Percentiles rank a stretch among this genome's conserved stretches.
Conservation (phyloP, 1,140 invertebrate genomes). For the Cataglyphis hispanica region DNA sequence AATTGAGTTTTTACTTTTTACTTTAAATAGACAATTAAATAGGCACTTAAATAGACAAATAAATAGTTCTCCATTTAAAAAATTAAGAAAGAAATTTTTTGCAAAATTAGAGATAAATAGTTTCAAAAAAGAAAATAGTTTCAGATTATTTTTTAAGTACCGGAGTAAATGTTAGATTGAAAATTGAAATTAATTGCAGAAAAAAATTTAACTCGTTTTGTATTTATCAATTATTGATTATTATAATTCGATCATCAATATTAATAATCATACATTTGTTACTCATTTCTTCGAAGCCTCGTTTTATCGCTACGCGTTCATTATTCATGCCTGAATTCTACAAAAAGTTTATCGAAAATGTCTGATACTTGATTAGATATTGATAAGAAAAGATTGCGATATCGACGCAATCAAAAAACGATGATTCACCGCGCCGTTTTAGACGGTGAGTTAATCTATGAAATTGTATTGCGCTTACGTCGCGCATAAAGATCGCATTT, state of each 20-base stretch:
- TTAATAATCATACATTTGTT: not conserved
- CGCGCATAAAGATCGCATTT: not conserved
- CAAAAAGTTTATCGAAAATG: not conserved
- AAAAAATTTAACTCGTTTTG: no score
- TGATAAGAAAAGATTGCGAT: not conserved
- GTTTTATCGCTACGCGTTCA: not conserved
- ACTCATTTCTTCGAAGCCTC: not conserved
- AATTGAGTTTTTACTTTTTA: no score
- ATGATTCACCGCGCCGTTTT: constrained; percentile 49
- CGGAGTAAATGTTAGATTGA: no score
- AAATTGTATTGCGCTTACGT: constrained; percentile 14
- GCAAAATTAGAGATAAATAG: no score
- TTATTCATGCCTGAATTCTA: not conserved
- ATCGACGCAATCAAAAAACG: constrained; percentile 13
- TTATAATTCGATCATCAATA: not conserved
- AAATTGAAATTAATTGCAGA: no score
- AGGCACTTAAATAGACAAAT: no score
- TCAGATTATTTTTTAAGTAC: no score
- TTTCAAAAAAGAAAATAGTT: no score
- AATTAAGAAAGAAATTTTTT: no score
- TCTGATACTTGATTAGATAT: not conserved
- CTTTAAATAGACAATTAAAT: no score
- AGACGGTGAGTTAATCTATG: not conserved
- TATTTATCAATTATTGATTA: not conserved
- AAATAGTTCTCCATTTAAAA: no score